Evolutionary conservation across 1,140 invertebrate genomes (phyloP).

Genomic region (Camponotus floridanus): DNA sequence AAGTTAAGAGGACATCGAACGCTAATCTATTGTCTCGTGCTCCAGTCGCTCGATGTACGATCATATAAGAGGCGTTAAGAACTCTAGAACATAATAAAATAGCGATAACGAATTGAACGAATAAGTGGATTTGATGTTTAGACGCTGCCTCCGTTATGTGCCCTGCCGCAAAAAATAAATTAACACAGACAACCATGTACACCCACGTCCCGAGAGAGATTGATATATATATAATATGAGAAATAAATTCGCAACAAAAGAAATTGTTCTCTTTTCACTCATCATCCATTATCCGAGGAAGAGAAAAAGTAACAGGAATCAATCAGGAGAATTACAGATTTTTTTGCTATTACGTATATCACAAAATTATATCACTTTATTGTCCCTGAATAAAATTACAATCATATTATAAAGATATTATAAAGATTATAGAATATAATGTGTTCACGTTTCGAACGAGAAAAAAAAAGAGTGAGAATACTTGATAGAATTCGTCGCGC

Average conservation of each 20-base stretch:
- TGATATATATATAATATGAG: conserved; percentile 73
- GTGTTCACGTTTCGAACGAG: conserved; percentile 21
- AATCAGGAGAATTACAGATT: not conserved
- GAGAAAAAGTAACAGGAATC: not conserved
- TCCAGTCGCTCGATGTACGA: conserved; percentile 77
- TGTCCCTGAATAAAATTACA: conserved; percentile 2
- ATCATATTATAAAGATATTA: not conserved
- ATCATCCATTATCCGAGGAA: not conserved
- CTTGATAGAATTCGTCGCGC: not conserved
- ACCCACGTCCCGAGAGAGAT: conserved; percentile 62
- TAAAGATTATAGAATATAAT: conserved; percentile 46
- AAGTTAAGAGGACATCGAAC: conserved; percentile 9
- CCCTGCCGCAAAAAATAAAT: conserved; percentile 72
- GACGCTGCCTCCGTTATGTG: conserved; percentile 76
- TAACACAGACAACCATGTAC: conserved; percentile 71
- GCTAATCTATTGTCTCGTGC: conserved; percentile 68
- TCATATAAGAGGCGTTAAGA: conserved; percentile 70
- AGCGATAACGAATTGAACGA: conserved; percentile 75
- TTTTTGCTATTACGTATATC: conserved; percentile 33
- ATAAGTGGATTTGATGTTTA: conserved; percentile 83
- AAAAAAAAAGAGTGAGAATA: conserved; percentile 21
- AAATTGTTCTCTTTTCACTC: conserved; percentile 44
- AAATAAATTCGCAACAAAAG: conserved; percentile 78
- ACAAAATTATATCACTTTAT: conserved; percentile 65
- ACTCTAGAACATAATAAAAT: conserved; percentile 74